Conservation (phyloP, 1,140 invertebrate genomes). For the Brachionus asplanchnoidis region DNA sequence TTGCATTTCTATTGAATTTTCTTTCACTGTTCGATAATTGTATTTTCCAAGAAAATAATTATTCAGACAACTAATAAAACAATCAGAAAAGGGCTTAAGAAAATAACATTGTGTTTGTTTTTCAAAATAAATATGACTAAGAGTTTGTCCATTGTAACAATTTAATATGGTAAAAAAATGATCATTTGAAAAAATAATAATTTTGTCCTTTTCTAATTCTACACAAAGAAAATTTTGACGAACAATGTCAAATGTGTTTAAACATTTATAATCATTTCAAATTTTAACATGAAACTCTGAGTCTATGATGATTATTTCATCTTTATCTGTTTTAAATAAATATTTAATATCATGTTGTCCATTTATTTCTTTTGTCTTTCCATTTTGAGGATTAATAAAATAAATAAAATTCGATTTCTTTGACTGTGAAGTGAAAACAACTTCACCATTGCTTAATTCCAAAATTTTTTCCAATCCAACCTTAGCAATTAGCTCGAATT, state of each 20-base stretch:
- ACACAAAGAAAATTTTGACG: no score
- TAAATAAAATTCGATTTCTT: neutral
- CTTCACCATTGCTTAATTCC: neutral
- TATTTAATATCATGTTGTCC: neutral
- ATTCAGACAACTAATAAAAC: no score
- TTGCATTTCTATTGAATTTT: no score
- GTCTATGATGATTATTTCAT: neutral
- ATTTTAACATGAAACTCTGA: neutral
- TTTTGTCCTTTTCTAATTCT: no score
- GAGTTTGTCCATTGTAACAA: no score
- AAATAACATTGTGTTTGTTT: no score
- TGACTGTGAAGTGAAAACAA: neutral
- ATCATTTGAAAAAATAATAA: no score
- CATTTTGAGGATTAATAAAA: neutral
- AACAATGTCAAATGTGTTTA: neutral
- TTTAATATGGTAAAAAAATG: no score
- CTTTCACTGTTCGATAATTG: no score
- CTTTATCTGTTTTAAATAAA: neutral
- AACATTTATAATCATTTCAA: neutral
- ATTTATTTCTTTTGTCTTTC: neutral
- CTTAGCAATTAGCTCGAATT: neutral
- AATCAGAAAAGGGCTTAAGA: no score
- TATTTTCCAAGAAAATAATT: no score
- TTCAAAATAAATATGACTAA: no score
- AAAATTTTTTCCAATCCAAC: neutral